Base-by-base conservation (phyloP, 2,113 vertebrate species). In the Alligator mississippiensis region DNA sequence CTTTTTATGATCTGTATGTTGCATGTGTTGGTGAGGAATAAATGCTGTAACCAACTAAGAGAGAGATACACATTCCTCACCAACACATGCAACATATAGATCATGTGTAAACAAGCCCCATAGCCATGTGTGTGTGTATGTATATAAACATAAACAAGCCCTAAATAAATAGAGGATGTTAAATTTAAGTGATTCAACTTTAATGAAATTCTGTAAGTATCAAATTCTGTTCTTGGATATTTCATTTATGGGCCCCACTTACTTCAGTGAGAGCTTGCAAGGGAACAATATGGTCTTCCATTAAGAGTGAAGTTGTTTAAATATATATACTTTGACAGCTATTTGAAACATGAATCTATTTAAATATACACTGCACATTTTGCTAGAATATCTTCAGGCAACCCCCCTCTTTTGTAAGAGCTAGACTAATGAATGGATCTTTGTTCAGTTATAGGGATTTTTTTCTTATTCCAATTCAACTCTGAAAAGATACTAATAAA, bases 91-190 rank as follows among this genome's bases (percentile, higher is more conserved):
- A 16, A 84, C 10, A 0, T 4, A 68, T 9, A 47, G 47, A 47
- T 47, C 47, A 47, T 47, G 9, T 47, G 9, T 47, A 47, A 47
- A 47, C 47, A 47, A 47, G 47, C 7, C 7, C 47, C 9, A 47
- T 47, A 47, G 47, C 47, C 7, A 3, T 47, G 47, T 47, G 47
- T 47, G 8, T 34, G 34, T 34, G 34, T 34, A 34, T 34, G 34
- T 34, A 34, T 34, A 15, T 62, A 27, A 72, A 72, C 78, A 9
- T 25, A n/a, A 87, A 25, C 38, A 25, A 28, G 30, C 82, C 11
- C 55, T 3, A 70, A n/a, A 54, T n/a, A 70, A 87, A 61, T 74
- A 4, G 21, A 81, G 47, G n/a, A 84, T 0, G 0, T 60, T 47
- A 47, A 5, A 3, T 92, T 95, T 87, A 63, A 85, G 0, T 79